These are phyloP conservation scores for Agapetus fuscipes DNA, from an alignment of 2,888 invertebrate species.

Conservation along the genomic window DNA sequence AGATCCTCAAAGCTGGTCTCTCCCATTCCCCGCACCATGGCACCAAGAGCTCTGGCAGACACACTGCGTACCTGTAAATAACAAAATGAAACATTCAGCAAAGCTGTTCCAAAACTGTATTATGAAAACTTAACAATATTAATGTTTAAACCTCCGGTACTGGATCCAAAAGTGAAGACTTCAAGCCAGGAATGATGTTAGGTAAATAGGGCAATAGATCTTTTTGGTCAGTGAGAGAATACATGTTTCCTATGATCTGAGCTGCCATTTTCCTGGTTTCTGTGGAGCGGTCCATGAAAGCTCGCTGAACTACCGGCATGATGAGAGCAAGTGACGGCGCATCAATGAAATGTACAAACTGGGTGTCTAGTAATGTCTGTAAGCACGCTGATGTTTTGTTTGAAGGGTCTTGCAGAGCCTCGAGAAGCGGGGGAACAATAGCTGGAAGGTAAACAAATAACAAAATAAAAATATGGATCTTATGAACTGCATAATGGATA, in stretches of 20 bases:
- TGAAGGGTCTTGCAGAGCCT: conserved; percentile 92
- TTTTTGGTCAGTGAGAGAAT: conserved; percentile 97
- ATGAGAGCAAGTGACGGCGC: conserved; percentile 96
- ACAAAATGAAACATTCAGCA: not conserved
- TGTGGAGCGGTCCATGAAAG: conserved; percentile 94
- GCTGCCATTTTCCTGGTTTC: conserved; percentile 99
- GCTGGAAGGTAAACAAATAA: conserved; percentile 37
- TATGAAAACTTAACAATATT: not conserved
- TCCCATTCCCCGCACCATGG: conserved; percentile 97
- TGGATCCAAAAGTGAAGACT: conserved; percentile 91
- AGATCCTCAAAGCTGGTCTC: conserved; percentile 93
- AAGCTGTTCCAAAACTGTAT: not conserved
- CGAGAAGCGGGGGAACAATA: conserved; percentile 76
- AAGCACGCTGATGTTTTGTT: conserved; percentile 88
- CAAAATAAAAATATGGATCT: conserved; percentile 1
- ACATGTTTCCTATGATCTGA: conserved; percentile 99
- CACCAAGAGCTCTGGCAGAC: conserved; percentile 91
- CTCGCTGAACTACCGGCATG: conserved; percentile 98
- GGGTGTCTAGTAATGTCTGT: conserved; percentile 87
- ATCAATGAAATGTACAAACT: conserved; percentile 99
- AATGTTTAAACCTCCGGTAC: conserved; percentile 98
- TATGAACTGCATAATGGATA: conserved; percentile 1
- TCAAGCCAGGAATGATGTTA: conserved; percentile 92
- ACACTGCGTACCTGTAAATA: conserved; percentile 70
- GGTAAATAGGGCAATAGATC: conserved; percentile 94